A percentile compares a stretch with the other conserved stretches of the same genome.
Evolutionary conservation across 2,888 invertebrate genomes (phyloP).

Genomic region (Artemia sinica): DNA sequence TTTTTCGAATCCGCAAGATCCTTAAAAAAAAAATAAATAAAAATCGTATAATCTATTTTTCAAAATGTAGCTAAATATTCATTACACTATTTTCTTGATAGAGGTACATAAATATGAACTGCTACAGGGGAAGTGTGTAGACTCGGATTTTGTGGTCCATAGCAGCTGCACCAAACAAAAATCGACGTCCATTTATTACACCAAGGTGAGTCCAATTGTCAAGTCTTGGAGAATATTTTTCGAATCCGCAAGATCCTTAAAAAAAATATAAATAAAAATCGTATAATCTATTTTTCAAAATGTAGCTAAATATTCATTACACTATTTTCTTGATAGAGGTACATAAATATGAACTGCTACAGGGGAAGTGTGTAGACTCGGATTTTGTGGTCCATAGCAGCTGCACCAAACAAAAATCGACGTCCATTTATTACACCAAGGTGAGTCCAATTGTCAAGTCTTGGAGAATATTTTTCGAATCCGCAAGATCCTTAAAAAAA

Average conservation of each 20-base stretch:
- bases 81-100: too few relatives aligned
- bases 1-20: constrained; percentile 73
- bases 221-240: constrained; percentile 66
- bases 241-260: constrained; percentile 68
- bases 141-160: constrained; percentile 45
- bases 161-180: constrained; percentile 81
- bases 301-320: too few relatives aligned
- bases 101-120: too few relatives aligned
- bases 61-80: too few relatives aligned
- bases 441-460: constrained; percentile 54
- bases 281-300: too few relatives aligned
- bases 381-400: constrained; percentile 48
- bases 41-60: too few relatives aligned
- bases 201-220: constrained; percentile 54
- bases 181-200: constrained; percentile 56
- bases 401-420: constrained; percentile 76
- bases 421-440: constrained; percentile 59
- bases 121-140: too few relatives aligned
- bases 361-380: too few relatives aligned
- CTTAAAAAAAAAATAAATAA: constrained; percentile 33
- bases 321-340: too few relatives aligned
- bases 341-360: too few relatives aligned
- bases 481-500: constrained; percentile 52
- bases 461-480: constrained; percentile 71
- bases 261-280: background rate